These are phyloP conservation scores for Bombycilla garrulus DNA, from an alignment of 2,113 vertebrate species.

Conservation along the genomic window DNA sequence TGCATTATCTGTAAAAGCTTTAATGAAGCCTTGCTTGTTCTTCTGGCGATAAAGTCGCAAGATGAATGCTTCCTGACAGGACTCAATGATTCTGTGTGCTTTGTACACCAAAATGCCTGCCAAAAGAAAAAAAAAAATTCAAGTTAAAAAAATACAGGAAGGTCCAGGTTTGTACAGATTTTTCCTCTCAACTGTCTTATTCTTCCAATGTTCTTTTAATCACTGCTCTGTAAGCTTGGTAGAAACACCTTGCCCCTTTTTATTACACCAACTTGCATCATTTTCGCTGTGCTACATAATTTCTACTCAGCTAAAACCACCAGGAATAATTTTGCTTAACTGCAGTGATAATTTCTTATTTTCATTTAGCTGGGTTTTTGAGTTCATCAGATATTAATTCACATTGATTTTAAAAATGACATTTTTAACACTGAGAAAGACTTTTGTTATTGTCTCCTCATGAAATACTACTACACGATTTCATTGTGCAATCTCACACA, in stretches of 20 bases:
- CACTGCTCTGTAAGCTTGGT: not conserved
- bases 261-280: not conserved
- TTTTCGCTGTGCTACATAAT: not conserved
- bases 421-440: not conserved
- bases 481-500: not conserved
- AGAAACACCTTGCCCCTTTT: not conserved
- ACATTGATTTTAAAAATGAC: not conserved
- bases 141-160: not conserved
- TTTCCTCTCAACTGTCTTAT: not conserved
- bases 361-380: not conserved
- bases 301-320: not conserved
- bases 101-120: slow-evolving; percentile 76
- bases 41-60: slow-evolving; percentile 95
- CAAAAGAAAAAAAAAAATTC: not conserved
- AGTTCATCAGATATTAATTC: not conserved
- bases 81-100: slow-evolving; percentile 86
- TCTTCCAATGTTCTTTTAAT: not conserved
- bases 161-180: not conserved
- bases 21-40: slow-evolving; percentile 97
- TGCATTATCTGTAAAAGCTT: slow-evolving; percentile 97
- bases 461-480: not conserved
- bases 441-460: not conserved
- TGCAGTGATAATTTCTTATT: not conserved
- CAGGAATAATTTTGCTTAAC: not conserved
- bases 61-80: slow-evolving; percentile 97